Evolutionary conservation across 2,797 vertebrate species (phyloP).

Genomic region (Odontamblyopus lacepedii): DNA sequence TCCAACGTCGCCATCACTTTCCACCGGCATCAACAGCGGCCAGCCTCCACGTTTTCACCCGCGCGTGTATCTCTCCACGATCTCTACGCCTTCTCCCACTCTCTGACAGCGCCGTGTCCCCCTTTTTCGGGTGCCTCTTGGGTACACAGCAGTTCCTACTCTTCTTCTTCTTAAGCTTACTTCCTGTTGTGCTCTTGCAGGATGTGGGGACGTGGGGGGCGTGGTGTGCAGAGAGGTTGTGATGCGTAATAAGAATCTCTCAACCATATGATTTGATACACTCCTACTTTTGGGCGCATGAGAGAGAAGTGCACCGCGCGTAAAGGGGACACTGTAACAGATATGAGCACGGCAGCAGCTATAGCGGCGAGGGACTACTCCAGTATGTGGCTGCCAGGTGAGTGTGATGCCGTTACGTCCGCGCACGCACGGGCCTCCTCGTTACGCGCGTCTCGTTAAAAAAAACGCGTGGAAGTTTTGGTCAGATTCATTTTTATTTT

Average conservation of each 20-base stretch:
- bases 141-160: constrained; percentile 21
- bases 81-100: constrained; percentile 55
- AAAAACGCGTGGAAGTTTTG: constrained; percentile 8
- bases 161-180: constrained; percentile 42
- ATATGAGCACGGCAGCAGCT: constrained; percentile 75
- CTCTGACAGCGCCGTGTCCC: constrained; percentile 53
- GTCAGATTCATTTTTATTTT: too few species aligned
- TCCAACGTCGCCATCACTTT: constrained; percentile 77
- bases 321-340: constrained; percentile 52
- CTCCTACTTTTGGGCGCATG: constrained; percentile 47
- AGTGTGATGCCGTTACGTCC: constrained; percentile 63
- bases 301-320: constrained; percentile 21
- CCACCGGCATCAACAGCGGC: constrained; percentile 43
- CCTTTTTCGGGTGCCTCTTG: constrained; percentile 4
- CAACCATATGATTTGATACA: constrained; percentile 62
- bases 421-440: constrained; percentile 11
- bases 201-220: constrained; percentile 68
- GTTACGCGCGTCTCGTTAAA: constrained; percentile 64
- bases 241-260: constrained; percentile 45
- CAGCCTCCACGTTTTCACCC: constrained; percentile 54
- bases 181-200: constrained; percentile 71
- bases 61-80: constrained; percentile 1
- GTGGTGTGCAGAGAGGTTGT: constrained; percentile 39
- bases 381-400: constrained; percentile 84
- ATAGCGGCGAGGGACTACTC: constrained; percentile 80